phyloP scores from a whole-genome alignment of 2,888 invertebrate genomes.

The Erannis defoliaria region DNA sequence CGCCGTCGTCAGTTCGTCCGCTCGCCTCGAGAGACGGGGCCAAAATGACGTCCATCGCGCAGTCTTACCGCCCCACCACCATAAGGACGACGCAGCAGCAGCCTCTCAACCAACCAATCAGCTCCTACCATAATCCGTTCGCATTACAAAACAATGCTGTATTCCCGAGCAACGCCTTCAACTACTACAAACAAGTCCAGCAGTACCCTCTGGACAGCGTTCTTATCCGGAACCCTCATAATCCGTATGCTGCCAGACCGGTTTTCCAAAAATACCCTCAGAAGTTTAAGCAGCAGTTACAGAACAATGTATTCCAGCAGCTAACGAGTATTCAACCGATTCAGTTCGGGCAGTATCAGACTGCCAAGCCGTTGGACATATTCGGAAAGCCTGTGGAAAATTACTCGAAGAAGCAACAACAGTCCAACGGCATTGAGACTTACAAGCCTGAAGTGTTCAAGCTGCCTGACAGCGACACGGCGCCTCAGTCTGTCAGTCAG shows the following conservation, averaged over 20 bases:
- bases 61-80: constrained; percentile 80
- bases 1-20: constrained; percentile 72
- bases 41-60: constrained; percentile 80
- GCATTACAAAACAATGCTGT: constrained; percentile 67
- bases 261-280: constrained; percentile 70
- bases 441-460: constrained; percentile 79
- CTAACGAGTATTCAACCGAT: constrained; percentile 73
- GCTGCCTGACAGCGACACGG: constrained; percentile 71
- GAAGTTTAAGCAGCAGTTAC: constrained; percentile 71
- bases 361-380: constrained; percentile 67
- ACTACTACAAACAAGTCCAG: constrained; percentile 77
- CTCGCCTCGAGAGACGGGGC: constrained; percentile 70
- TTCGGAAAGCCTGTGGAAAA: constrained; percentile 72
- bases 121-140: constrained; percentile 79
- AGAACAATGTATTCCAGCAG: constrained; percentile 73
- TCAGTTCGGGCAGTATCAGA: constrained; percentile 73
- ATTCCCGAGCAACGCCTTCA: constrained; percentile 55
- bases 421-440: constrained; percentile 60
- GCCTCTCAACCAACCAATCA: constrained; percentile 76
- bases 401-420: constrained; percentile 61
- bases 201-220: constrained; percentile 75
- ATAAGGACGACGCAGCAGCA: constrained; percentile 62
- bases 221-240: constrained; percentile 74
- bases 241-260: constrained; percentile 71
- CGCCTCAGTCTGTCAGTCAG: constrained; percentile 70